A percentile compares a stretch with the other conserved stretches of the same genome.
phyloP scores from a whole-genome alignment of 2,113 vertebrate species.

The Emberiza fucata region DNA sequence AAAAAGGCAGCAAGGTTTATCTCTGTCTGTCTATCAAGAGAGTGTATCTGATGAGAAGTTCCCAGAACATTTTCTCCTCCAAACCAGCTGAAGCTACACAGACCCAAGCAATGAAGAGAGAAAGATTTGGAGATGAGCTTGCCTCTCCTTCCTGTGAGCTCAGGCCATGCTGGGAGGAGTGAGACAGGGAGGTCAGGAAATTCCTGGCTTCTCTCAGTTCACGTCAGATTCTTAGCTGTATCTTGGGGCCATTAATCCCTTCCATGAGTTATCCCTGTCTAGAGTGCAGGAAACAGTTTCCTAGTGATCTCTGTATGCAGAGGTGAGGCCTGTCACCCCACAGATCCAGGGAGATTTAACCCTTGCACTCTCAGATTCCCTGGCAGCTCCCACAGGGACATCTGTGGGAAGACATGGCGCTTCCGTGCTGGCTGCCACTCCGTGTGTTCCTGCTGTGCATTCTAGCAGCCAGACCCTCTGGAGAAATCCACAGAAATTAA shows the following conservation, averaged over 20 bases:
- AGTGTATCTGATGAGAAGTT: conserved; percentile 64
- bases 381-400: neutral
- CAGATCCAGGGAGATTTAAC: neutral
- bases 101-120: conserved; percentile 33
- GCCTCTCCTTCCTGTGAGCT: conserved; percentile 57
- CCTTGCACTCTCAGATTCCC: neutral
- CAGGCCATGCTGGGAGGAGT: conserved; percentile 42
- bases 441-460: neutral
- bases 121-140: conserved; percentile 43
- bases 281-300: neutral
- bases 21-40: conserved; percentile 51
- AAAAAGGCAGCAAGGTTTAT: conserved; percentile 40
- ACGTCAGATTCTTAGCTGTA: conserved; percentile 40
- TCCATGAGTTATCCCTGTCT: conserved; percentile 52
- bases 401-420: fast-evolving
- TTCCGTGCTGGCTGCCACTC: neutral
- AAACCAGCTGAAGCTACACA: conserved; percentile 49
- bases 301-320: neutral
- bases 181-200: conserved; percentile 61
- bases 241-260: conserved; percentile 54
- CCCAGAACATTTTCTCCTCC: conserved; percentile 55
- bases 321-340: neutral
- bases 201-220: conserved; percentile 54
- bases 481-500: neutral
- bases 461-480: neutral